Base-by-base conservation (phyloP, 2,888 invertebrate genomes). In the Apantesis nais region DNA sequence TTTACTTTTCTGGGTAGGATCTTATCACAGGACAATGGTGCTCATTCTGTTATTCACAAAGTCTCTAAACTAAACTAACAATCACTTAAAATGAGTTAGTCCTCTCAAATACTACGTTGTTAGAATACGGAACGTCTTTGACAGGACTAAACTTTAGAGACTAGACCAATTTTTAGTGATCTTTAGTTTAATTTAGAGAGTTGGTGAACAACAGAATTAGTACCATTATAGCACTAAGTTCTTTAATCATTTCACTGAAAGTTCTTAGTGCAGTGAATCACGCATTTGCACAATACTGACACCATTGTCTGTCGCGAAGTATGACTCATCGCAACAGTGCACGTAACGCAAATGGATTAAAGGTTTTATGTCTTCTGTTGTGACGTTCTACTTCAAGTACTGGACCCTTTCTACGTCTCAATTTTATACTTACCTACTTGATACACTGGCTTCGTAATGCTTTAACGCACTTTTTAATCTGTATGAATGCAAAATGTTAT, bases 281-380 rank as follows among this genome's bases (percentile, higher is more conserved):
- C n/a, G 22, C 48, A 64, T 11, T 48, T 64, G 39, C 66, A 39
- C 37, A 55, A 66, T 19, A 41, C 58, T 58, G 29, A 37, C 58
- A 66, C 58, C 58, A 66, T 39, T 52, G 37, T 9, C 39, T 39
- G 12, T 29, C 11, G 39, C 22, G 22, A 29, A 29, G 58, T 58
- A n/a, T 66, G 66, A 58, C 58, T 29, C 66, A 66, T 66, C 37
- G 58, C 58, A 14, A 22, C 25, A 0, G 39, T 29, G 39, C 39
- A 19, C 58, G 58, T 25, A 22, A 66, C 52, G 25, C 52, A 55
- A 52, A 65, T 52, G 48, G 52, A 65, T 65, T 52, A 34, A 34
- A 48, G 65, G n/a, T 48, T 48, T 48, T 25, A 52, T 52, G 31
- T 34, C 19, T 66, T 39, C 39, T 29, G 14, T 34, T 16, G 37